Evolutionary conservation across 2,888 invertebrate species (phyloP), one percentile per base, ranked within the genome.

Genomic region (Teleogryllus oceanicus): DNA sequence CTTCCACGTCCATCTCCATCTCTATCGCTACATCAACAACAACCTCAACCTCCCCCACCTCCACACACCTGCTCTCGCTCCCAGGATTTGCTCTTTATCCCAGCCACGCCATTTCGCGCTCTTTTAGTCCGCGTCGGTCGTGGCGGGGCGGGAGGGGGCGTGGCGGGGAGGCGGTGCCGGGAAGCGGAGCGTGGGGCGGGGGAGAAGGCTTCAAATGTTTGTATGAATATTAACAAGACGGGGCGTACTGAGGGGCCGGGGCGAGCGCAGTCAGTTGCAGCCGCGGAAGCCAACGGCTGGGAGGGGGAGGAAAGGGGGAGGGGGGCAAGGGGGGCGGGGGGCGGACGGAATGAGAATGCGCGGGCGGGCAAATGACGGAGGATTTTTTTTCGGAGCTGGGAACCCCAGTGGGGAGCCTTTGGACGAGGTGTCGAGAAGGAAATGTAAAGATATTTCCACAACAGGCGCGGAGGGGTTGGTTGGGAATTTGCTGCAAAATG

Each of bases 211-310:
- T 62, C 62, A 62, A 62, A 62, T 62, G 62, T 62, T 62, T 62
- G 62, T 62, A 62, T 62, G 62, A 62, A 62, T 62, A 62, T 62
- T 62, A 62, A 62, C 62, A 62, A 62, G 62, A n/a, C 62, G 62
- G n/a, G 62, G 16, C 16, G 62, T n/a, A 62, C 16, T n/a, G 62
- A 62, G 16, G 62, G 62, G 62, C 8, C 62, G 62, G 16, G 24
- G 62, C 16, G n/a, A 4, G 5, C n/a, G n/a, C 16, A 13, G 62
- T 62, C 62, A 62, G 16, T 13, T 62, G 62, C 62, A 62, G 62
- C 62, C n/a, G 62, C n/a, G 62, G 37, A 37, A 37, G 37, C 37
- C 37, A 37, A 37, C 37, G 37, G 37, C 8, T 4, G 37, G 4
- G 62, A 5, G 11, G 62, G 16, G n/a, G 62, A 8, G n/a, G 62